These are phyloP conservation scores for Brachionus rubens DNA, from an alignment of 1,140 invertebrate genomes.

Conservation along the genomic window DNA sequence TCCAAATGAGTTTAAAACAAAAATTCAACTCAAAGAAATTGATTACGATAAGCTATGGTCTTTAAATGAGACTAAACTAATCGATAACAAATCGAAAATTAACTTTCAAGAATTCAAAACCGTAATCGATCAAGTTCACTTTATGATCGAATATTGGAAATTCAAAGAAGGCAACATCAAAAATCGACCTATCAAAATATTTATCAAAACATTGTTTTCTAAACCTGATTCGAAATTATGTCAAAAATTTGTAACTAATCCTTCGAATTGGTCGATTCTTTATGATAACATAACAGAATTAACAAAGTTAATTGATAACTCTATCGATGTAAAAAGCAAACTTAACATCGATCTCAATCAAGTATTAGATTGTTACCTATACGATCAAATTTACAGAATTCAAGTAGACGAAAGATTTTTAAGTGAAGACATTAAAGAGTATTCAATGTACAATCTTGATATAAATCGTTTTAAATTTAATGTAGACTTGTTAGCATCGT, in stretches of 20 bases:
- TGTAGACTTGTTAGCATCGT: background rate
- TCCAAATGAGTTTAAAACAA: too few relatives aligned
- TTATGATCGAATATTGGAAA: conserved; percentile 22
- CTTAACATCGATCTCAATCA: background rate
- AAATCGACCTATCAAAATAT: background rate
- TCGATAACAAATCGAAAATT: background rate
- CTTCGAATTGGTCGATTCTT: background rate
- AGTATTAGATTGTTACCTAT: background rate
- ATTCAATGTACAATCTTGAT: background rate
- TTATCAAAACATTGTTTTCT: background rate
- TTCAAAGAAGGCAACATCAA: background rate
- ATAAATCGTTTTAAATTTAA: background rate
- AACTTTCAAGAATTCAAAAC: background rate
- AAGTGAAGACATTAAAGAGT: background rate
- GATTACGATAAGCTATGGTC: conserved; percentile 5
- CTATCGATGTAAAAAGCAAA: background rate
- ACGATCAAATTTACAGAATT: background rate
- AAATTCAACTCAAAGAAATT: background rate
- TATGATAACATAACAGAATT: background rate
- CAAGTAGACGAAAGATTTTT: background rate
- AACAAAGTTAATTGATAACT: background rate
- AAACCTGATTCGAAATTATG: background rate
- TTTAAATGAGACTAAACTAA: background rate
- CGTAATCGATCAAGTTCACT: background rate
- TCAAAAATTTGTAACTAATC: background rate